Percentiles rank a stretch among this genome's conserved stretches.
These are phyloP conservation scores for Tachysurus fulvidraco DNA, from an alignment of 2,113 vertebrate genomes.

Conservation along the genomic window DNA sequence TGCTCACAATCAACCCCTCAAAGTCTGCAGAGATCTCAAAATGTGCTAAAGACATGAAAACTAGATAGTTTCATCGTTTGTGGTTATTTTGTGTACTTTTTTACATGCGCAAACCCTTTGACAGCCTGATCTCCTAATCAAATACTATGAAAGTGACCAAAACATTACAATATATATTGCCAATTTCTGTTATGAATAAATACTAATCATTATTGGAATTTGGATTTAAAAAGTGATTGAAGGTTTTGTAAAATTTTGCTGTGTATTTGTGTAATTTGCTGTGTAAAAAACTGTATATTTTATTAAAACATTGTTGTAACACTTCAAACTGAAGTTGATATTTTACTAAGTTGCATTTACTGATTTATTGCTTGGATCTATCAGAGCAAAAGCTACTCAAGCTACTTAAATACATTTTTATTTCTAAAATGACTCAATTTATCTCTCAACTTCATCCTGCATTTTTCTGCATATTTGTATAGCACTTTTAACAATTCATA, in stretches of 20 bases:
- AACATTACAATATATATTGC: neutral
- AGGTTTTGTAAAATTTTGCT: no score
- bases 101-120: neutral
- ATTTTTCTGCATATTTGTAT: no score
- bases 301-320: neutral
- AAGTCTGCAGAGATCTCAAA: neutral
- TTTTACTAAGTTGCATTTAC: no score
- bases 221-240: no score
- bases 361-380: neutral
- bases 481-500: no score
- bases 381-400: neutral
- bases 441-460: neutral
- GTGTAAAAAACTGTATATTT: neutral
- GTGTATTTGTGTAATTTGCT: no score
- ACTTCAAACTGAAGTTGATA: neutral
- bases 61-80: neutral
- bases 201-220: neutral
- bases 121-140: neutral
- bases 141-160: neutral
- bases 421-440: neutral
- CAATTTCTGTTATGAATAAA: no score
- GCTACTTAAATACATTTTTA: neutral
- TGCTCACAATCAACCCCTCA: fast-evolving
- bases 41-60: neutral
- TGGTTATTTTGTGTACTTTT: neutral